phyloP scores from a whole-genome alignment of 2,797 vertebrate species.

The Scarus forsteni region DNA sequence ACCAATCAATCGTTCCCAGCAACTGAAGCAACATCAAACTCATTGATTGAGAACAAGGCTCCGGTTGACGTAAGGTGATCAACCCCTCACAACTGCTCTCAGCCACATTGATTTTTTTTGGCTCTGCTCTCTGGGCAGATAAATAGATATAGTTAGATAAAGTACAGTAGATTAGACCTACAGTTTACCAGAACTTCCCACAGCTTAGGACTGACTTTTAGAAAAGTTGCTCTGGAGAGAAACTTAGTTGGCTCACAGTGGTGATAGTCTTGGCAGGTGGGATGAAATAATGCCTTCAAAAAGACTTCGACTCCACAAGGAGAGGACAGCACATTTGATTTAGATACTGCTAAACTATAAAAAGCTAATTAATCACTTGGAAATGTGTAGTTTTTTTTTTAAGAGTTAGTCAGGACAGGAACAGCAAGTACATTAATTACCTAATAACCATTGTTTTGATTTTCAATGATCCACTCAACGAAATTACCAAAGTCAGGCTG shows the following conservation, averaged over 20 bases:
- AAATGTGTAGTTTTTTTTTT: not conserved
- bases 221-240: conserved; percentile 29
- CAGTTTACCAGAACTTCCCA: conserved; percentile 27
- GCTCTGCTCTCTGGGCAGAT: conserved; percentile 69
- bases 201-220: conserved; percentile 31
- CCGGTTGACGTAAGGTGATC: conserved; percentile 81
- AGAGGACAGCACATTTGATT: not conserved
- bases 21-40: conserved; percentile 84
- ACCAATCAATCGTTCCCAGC: conserved; percentile 84
- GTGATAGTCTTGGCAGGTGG: not conserved
- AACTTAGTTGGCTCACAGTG: not conserved
- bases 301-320: not conserved
- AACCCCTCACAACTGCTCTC: conserved; percentile 79
- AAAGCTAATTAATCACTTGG: not conserved
- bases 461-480: too few relatives aligned
- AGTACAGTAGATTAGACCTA: conserved; percentile 62
- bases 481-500: too few relatives aligned
- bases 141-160: conserved; percentile 71
- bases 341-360: not conserved
- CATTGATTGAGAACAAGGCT: conserved; percentile 83
- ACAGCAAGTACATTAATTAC: not conserved
- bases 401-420: too few relatives aligned
- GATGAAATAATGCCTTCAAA: conserved; percentile 1
- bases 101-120: conserved; percentile 75
- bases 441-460: too few relatives aligned